Evolutionary conservation across 1,140 invertebrate genomes (phyloP), one percentile per base, ranked within the genome.

Genomic region (Drosophila lacertosa): DNA sequence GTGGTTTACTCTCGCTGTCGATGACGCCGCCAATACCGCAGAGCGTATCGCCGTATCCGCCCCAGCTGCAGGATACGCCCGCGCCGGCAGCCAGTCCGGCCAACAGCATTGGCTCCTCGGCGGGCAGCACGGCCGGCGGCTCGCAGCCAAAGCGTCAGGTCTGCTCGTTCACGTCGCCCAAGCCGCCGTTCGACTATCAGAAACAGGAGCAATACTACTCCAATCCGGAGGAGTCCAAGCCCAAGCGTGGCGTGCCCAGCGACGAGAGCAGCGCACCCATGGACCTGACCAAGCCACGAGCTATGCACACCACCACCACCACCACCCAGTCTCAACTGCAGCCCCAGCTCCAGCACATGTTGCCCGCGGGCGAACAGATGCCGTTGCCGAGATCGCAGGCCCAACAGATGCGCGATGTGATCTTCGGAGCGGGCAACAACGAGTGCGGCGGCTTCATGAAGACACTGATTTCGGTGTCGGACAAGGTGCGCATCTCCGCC

Each of bases 1-100:
- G 95, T 63, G 96, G 97, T 88, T 91, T 98, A 32, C 91, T 98
- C 9, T 96, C 96, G 67, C 92, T 98, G 9, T 95, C 95, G 0
- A 94, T 89, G 92, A 92, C 84, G 54, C 91, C 79, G 47, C 92
- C 63, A 22, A 88, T 91, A 63, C 77, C 79, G 2, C 86, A 80
- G 15, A 90, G 80, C 26, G 72, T 89, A 1, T 75, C 84, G 3
- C 77, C 89, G 0, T 77, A 77, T 66, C 74, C 60, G 32, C 20
- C 50, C 0, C 67, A 60, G 33, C 29, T 71, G 10, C 71, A 77
- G 48, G 82, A 89, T 5, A 57, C 73, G 4, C 72, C 65, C 0
- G 42, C 45, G 10, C 69, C 73, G 1, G 79, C 73, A 2, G 84
- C 78, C 3, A 89, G 78, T 77, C 75, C 75, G 0, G 74, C 79